Evolutionary conservation across 2,888 invertebrate species (phyloP).

Genomic region (Limnephilus rhombicus): DNA sequence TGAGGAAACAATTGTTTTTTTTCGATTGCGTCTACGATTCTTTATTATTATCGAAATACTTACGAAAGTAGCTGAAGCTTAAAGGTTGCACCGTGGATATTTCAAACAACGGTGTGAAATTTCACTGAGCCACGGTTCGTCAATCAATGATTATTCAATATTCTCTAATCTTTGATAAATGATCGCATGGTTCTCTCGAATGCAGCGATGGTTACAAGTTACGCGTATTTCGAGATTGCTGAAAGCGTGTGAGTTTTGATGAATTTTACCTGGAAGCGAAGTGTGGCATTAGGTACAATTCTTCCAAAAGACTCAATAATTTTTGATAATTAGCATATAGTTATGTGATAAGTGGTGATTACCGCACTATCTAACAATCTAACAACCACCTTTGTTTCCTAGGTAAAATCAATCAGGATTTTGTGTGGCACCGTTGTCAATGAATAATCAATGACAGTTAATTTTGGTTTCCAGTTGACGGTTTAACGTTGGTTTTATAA

Average conservation of each 20-base stretch:
- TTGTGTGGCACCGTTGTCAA: too few relatives aligned
- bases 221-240: background rate
- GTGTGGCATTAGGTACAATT: background rate
- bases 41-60: background rate
- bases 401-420: too few relatives aligned
- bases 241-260: background rate
- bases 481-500: too few relatives aligned
- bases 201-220: background rate
- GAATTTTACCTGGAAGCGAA: background rate
- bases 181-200: background rate
- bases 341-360: too few relatives aligned
- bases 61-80: background rate
- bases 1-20: background rate
- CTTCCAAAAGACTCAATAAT: background rate
- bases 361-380: background rate
- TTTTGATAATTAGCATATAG: background rate
- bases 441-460: too few relatives aligned
- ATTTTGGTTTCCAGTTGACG: too few relatives aligned
- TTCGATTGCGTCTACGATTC: background rate
- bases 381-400: background rate
- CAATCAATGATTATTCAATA: background rate
- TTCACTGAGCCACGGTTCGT: background rate
- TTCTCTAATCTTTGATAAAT: background rate
- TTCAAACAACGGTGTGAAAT: background rate
- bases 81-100: background rate